A percentile compares a stretch with the other conserved stretches of the same genome.
Conservation (phyloP, 2,888 invertebrate genomes). For the Perizoma affinitatum region DNA sequence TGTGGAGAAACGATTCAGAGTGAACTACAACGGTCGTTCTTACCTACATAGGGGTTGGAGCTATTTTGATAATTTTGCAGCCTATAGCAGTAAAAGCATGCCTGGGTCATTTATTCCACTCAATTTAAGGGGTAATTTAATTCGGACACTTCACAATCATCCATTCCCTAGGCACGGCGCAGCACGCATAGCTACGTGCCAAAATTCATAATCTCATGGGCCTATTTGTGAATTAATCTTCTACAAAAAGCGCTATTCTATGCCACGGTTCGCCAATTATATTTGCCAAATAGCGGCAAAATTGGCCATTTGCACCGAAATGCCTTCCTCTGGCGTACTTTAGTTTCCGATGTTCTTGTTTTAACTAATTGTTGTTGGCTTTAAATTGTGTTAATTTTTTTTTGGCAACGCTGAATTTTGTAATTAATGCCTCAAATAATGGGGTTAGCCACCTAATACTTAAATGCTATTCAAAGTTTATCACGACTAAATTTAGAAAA, state of each 20-base stretch:
- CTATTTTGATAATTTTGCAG: background rate
- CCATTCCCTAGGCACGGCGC: constrained; percentile 9
- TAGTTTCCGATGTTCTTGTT: constrained; percentile 48
- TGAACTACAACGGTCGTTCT: too few species aligned
- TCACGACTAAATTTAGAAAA: too few species aligned
- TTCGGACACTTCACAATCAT: constrained; percentile 20
- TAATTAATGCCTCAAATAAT: too few species aligned
- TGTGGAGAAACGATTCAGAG: too few species aligned
- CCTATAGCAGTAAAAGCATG: constrained; percentile 8
- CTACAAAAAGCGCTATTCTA: constrained; percentile 63
- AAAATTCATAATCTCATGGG: constrained; percentile 71
- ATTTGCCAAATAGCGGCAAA: constrained; percentile 73
- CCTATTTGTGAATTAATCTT: constrained; percentile 68
- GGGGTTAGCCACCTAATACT: too few species aligned
- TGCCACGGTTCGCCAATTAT: constrained; percentile 63
- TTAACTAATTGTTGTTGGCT: constrained; percentile 35
- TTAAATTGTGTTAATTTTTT: constrained; percentile 5
- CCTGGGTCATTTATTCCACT: constrained; percentile 13
- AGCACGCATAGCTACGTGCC: constrained; percentile 42
- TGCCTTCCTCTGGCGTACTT: constrained; percentile 68
- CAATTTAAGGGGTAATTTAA: constrained; percentile 26
- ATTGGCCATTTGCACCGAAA: constrained; percentile 67
- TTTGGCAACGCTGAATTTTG: constrained; percentile 6
- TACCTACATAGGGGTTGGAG: background rate
- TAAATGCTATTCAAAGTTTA: too few species aligned